A percentile compares a stretch with the other conserved stretches of the same genome.
phyloP scores from a whole-genome alignment of 1,140 invertebrate genomes.

The Heliconius nattereri region DNA sequence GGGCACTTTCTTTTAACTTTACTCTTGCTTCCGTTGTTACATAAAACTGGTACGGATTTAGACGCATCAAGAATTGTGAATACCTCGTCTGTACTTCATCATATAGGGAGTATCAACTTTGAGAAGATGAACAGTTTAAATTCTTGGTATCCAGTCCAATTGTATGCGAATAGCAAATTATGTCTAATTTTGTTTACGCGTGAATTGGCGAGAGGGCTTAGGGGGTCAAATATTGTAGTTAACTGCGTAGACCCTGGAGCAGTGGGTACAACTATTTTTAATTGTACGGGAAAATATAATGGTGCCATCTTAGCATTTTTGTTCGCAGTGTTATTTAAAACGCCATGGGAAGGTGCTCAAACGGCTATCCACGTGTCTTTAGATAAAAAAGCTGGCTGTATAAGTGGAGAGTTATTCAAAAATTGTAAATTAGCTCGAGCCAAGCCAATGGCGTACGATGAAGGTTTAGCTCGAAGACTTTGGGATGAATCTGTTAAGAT shows the following conservation, averaged over 20 bases:
- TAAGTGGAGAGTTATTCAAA: slow-evolving; percentile 69
- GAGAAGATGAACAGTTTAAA: slow-evolving; percentile 83
- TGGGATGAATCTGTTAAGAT: slow-evolving; percentile 54
- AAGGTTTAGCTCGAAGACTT: slow-evolving; percentile 40
- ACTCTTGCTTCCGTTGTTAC: slow-evolving; percentile 84
- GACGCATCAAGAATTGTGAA: slow-evolving; percentile 85
- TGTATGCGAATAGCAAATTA: slow-evolving; percentile 87
- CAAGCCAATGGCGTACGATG: slow-evolving; percentile 40
- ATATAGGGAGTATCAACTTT: slow-evolving; percentile 82
- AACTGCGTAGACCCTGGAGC: slow-evolving; percentile 84
- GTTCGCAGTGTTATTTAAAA: slow-evolving; percentile 53
- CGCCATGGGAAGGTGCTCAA: slow-evolving; percentile 66
- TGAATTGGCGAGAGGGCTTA: slow-evolving; percentile 82
- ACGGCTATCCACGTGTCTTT: slow-evolving; percentile 57
- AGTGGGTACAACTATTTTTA: slow-evolving; percentile 81
- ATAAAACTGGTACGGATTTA: slow-evolving; percentile 53
- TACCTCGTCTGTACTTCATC: slow-evolving; percentile 84
- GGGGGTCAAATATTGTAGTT: slow-evolving; percentile 81
- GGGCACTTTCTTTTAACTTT: slow-evolving; percentile 87
- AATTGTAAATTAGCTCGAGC: slow-evolving; percentile 49
- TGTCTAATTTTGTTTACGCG: slow-evolving; percentile 85
- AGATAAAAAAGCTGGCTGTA: slow-evolving; percentile 50
- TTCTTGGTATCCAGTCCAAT: slow-evolving; percentile 78
- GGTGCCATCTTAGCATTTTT: slow-evolving; percentile 48
- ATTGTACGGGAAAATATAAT: slow-evolving; percentile 40